Evolutionary conservation across 1,140 invertebrate species (phyloP).

Genomic region (Drosophila kanapiae): DNA sequence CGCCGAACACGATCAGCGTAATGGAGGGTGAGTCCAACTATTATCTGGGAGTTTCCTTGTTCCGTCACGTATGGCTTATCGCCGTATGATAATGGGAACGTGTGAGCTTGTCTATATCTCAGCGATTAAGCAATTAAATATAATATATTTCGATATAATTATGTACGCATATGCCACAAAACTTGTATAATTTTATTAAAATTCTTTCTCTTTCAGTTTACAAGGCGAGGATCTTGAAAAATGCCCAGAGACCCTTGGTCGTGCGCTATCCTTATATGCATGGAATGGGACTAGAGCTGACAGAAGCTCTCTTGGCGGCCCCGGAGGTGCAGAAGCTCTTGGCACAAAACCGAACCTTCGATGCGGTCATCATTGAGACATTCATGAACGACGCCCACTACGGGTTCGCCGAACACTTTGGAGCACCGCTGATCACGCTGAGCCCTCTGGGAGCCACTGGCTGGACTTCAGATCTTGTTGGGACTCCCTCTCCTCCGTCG

Average conservation of each 20-base stretch:
- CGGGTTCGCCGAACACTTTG: slow-evolving; percentile 71
- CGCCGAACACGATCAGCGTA: slow-evolving; percentile 19
- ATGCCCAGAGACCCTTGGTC: slow-evolving; percentile 7
- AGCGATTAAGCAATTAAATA: neutral
- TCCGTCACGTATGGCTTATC: slow-evolving; percentile 57
- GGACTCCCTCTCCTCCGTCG: slow-evolving; percentile 79
- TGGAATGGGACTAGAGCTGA: slow-evolving; percentile 52
- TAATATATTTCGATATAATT: neutral
- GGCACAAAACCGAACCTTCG: slow-evolving; percentile 62
- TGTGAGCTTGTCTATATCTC: neutral
- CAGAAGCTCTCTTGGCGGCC: slow-evolving; percentile 44
- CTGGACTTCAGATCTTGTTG: slow-evolving; percentile 77
- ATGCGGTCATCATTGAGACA: slow-evolving; percentile 72
- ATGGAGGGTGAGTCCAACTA: slow-evolving; percentile 53
- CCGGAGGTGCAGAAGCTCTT: slow-evolving; percentile 56
- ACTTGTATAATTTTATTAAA: neutral
- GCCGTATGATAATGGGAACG: slow-evolving; percentile 10
- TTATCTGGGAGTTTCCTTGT: neutral
- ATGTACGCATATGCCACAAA: neutral
- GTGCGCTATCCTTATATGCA: slow-evolving; percentile 28
- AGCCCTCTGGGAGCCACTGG: slow-evolving; percentile 68
- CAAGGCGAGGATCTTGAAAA: slow-evolving; percentile 32
- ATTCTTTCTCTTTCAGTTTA: slow-evolving; percentile 11
- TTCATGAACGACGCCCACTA: slow-evolving; percentile 76
- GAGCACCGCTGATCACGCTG: slow-evolving; percentile 67